Conservation (phyloP, 1,140 invertebrate species). For the Heliconius eleuchia region DNA sequence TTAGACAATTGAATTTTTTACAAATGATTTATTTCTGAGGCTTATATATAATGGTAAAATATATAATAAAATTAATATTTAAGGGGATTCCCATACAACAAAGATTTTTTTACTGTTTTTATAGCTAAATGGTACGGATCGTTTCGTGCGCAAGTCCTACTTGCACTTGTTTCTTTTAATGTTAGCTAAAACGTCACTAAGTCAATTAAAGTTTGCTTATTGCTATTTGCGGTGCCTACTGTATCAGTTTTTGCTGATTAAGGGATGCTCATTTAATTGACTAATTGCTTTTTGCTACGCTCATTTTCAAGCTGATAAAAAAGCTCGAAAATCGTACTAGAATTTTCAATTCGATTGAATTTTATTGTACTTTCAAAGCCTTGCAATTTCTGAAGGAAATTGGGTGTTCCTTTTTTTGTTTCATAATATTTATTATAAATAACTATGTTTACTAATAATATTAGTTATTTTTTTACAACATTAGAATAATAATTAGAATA, state of each 20-base stretch:
- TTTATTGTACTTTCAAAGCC: neutral
- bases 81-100: no score
- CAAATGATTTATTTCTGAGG: no score
- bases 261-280: slow-evolving; percentile 36
- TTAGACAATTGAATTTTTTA: no score
- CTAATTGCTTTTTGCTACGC: slow-evolving; percentile 43
- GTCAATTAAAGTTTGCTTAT: slow-evolving; percentile 33
- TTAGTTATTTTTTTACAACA: neutral
- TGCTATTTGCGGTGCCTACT: slow-evolving; percentile 30
- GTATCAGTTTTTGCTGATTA: slow-evolving; percentile 40
- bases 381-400: neutral
- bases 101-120: no score
- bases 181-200: slow-evolving; percentile 1
- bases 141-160: no score
- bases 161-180: no score
- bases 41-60: no score
- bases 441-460: neutral
- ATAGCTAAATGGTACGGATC: no score
- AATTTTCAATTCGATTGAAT: neutral
- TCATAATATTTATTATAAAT: neutral
- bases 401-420: neutral
- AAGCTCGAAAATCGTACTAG: slow-evolving; percentile 6
- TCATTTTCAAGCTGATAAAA: slow-evolving; percentile 38
- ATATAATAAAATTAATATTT: no score
- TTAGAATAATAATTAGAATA: no score